Evolutionary conservation across 2,113 vertebrate genomes (phyloP), one percentile per base, ranked within the genome.

Genomic region (Meles meles): DNA sequence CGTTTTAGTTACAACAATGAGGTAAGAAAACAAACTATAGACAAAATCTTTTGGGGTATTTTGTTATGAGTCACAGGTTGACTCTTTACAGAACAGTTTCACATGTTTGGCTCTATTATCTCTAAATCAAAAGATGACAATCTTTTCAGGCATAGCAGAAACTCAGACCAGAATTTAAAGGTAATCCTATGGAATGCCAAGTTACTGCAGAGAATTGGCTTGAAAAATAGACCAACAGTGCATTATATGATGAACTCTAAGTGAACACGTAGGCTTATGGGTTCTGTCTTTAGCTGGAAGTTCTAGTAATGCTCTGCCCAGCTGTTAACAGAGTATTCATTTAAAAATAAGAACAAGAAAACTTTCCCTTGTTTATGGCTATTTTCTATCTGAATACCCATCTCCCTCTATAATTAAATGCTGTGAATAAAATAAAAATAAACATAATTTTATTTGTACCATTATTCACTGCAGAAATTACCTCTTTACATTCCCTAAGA

Each of bases 161-260:
- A 98, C 96, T 98, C 97, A 96, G 98, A 96, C 98, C 97, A 98
- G 98, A 98, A 98, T 98, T 98, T 98, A 98, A 98, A 98, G 94
- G 97, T 98, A 98, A 98, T 98, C 98, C 98, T 98, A 98, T 98
- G 97, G 98, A 98, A 98, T 98, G 98, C 98, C 98, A 98, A 98
- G 97, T 98, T 98, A 97, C 98, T 95, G 94, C 98, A 97, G 97
- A 98, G 97, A 98, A 97, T 96, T n/a, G n/a, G 98, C 98, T 98
- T 98, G 98, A 98, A 98, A 99, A 98, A 98, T 98, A 98, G 98
- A 96, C 97, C 98, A 98, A 20, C 63, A 34, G 98, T 97, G 97
- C 97, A 97, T 98, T 98, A 98, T 98, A 97, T 97, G 98, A 98
- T 34, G 88, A 98, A 96, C 95, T 96, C 98, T 97, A 93, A 97